Percentiles rank a stretch among this genome's conserved stretches.
Conservation (phyloP, 2,888 invertebrate species). For the Torymus auratus region DNA sequence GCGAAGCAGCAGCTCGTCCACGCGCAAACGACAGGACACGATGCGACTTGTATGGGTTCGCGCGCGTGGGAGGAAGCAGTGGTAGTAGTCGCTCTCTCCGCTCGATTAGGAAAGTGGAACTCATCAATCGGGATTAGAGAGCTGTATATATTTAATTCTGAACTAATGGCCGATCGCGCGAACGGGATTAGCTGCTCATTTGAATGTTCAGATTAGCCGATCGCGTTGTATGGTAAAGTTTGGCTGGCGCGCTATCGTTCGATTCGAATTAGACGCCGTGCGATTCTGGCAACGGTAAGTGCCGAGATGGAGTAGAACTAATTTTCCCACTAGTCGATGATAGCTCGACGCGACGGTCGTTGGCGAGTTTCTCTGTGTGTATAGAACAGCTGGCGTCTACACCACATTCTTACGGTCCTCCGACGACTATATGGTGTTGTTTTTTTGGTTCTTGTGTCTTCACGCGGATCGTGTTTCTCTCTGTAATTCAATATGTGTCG, state of each 20-base stretch:
- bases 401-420: too few relatives aligned
- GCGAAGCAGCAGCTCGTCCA: slow-evolving; percentile 9
- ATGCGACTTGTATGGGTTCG: slow-evolving; percentile 23
- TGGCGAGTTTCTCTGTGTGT: neutral
- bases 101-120: slow-evolving; percentile 48
- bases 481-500: too few relatives aligned
- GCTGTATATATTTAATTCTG: slow-evolving; percentile 7
- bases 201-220: neutral
- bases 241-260: neutral
- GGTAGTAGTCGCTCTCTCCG: neutral
- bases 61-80: slow-evolving; percentile 31
- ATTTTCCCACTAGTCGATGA: slow-evolving; percentile 3
- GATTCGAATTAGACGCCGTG: neutral
- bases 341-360: too few relatives aligned
- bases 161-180: neutral
- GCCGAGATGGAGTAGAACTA: neutral
- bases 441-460: too few relatives aligned
- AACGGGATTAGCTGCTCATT: neutral
- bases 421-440: too few relatives aligned
- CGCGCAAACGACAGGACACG: neutral
- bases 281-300: too few relatives aligned
- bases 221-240: too few relatives aligned
- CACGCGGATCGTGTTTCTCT: too few relatives aligned
- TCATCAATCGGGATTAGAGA: slow-evolving; percentile 49
- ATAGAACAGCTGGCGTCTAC: too few relatives aligned